Conservation (phyloP, 2,797 vertebrate genomes). For the Scleropages formosus region DNA sequence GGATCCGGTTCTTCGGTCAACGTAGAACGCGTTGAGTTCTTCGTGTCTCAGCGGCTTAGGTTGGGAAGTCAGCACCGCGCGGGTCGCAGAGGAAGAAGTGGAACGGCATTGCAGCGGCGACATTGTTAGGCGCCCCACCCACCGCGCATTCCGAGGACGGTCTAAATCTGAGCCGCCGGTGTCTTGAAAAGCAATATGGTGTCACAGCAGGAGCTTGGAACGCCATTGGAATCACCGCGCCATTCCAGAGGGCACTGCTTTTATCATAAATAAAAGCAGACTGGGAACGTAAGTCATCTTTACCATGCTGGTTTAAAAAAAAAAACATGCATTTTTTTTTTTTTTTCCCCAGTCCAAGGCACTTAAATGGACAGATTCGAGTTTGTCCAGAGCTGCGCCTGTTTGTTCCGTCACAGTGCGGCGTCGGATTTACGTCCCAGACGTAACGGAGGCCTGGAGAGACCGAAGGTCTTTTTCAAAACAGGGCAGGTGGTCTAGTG, state of each 20-base stretch:
- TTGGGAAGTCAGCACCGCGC: not conserved
- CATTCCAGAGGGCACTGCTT: not conserved
- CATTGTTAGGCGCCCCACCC: not conserved
- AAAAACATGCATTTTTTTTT: too few species aligned
- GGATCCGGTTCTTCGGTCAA: not conserved
- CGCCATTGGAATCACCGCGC: not conserved
- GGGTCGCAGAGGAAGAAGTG: not conserved
- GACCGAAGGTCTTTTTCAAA: too few species aligned
- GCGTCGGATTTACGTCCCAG: too few species aligned
- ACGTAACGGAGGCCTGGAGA: too few species aligned
- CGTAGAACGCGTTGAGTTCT: not conserved
- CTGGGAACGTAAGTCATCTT: too few species aligned
- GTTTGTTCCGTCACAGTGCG: too few species aligned
- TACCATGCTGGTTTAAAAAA: too few species aligned
- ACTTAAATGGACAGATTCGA: too few species aligned
- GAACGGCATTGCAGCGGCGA: not conserved
- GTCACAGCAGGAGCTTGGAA: constrained; percentile 7
- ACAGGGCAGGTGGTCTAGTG: too few species aligned
- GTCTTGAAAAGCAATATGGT: constrained; percentile 10
- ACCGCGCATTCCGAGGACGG: constrained; percentile 6
- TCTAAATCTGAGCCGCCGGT: not conserved
- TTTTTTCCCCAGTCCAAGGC: too few species aligned
- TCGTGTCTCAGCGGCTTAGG: not conserved
- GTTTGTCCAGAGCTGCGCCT: too few species aligned
- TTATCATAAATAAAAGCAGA: not conserved